phyloP scores from a whole-genome alignment of 1,140 invertebrate species.

The Drosophila murphyi region DNA sequence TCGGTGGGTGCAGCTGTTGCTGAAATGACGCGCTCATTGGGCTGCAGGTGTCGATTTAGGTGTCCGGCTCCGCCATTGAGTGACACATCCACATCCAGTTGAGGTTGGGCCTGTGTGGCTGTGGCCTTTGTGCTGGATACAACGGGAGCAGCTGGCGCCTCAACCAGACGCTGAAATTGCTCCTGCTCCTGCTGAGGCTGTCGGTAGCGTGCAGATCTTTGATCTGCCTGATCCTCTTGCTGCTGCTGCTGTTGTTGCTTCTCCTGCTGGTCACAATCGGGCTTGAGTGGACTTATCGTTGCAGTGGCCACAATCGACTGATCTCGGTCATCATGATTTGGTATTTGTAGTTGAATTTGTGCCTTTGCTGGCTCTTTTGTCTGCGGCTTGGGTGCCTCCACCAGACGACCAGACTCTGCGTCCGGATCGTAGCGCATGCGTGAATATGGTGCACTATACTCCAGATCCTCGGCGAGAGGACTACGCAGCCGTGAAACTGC shows the following conservation, averaged over 20 bases:
- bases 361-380: conserved; percentile 41
- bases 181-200: conserved; percentile 25
- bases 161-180: conserved; percentile 66
- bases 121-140: conserved; percentile 85
- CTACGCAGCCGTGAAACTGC: conserved; percentile 40
- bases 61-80: conserved; percentile 66
- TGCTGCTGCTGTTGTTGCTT: conserved; percentile 13
- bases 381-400: conserved; percentile 32
- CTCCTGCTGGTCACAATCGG: conserved; percentile 57
- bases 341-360: conserved; percentile 78
- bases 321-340: conserved; percentile 43
- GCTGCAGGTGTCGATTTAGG: conserved; percentile 71
- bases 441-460: conserved; percentile 79
- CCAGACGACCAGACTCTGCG: conserved; percentile 47
- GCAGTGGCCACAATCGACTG: conserved; percentile 62
- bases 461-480: conserved; percentile 61
- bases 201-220: conserved; percentile 19
- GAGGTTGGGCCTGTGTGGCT: conserved; percentile 50
- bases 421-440: conserved; percentile 72
- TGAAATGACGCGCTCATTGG: conserved; percentile 85
- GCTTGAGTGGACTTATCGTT: conserved; percentile 57
- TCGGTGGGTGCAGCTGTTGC: conserved; percentile 86
- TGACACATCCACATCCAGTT: conserved; percentile 65
- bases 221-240: conserved; percentile 17
- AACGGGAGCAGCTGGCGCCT: conserved; percentile 84